phyloP scores from a whole-genome alignment of 2,797 vertebrate species.

The Ficedula albicollis region DNA sequence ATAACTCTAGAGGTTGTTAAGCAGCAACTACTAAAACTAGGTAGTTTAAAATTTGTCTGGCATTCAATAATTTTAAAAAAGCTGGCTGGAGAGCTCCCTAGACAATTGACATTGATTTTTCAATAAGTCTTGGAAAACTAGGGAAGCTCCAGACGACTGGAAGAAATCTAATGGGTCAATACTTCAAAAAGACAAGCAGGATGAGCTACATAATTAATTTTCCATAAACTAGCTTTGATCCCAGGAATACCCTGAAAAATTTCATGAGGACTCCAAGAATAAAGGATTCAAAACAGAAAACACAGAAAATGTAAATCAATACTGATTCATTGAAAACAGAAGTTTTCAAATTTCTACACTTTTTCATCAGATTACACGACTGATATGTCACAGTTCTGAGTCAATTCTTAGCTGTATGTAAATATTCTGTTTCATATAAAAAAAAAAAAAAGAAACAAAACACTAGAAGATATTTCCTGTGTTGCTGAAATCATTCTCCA shows the following conservation, averaged over 20 bases:
- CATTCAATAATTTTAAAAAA: slow-evolving; percentile 17
- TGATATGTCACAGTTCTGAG: background rate
- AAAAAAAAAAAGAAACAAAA: background rate
- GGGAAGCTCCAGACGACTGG: background rate
- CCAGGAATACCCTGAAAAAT: background rate
- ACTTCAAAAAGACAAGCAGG: background rate
- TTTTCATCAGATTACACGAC: background rate
- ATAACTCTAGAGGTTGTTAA: background rate
- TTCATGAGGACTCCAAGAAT: background rate
- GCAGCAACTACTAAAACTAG: background rate
- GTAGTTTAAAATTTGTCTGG: slow-evolving; percentile 3
- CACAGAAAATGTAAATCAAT: background rate
- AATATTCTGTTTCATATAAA: background rate
- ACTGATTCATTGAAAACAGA: background rate
- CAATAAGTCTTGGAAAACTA: slow-evolving; percentile 28
- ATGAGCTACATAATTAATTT: background rate
- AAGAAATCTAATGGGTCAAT: slow-evolving; percentile 21
- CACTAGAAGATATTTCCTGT: background rate
- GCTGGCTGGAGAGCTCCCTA: background rate
- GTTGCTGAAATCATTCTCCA: background rate
- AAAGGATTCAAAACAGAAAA: background rate
- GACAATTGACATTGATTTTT: slow-evolving; percentile 48
- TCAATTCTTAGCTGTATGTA: background rate
- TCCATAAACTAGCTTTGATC: background rate
- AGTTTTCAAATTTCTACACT: background rate